A percentile compares a stretch with the other conserved stretches of the same genome.
phyloP scores from a whole-genome alignment of 2,888 invertebrate species.

The Germaria angustata region DNA sequence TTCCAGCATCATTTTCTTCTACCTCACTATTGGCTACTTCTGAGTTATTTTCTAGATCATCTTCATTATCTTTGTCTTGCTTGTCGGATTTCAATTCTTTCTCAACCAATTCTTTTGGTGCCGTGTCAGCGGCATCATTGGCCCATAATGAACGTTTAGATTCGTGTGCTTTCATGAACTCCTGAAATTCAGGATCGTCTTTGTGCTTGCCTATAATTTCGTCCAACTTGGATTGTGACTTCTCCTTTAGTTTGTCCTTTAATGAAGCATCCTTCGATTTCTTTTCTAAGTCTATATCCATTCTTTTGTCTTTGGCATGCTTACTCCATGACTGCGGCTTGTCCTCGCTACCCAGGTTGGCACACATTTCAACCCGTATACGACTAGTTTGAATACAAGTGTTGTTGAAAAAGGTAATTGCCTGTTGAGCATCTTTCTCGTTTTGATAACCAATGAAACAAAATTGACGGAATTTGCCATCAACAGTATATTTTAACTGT shows the following conservation, averaged over 20 bases:
- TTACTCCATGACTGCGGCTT: constrained; percentile 97
- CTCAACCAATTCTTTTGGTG: constrained; percentile 53
- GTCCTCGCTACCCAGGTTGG: constrained; percentile 84
- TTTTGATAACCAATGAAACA: constrained; percentile 95
- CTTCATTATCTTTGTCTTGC: constrained; percentile 71
- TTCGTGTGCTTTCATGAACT: constrained; percentile 93
- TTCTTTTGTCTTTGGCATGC: constrained; percentile 89
- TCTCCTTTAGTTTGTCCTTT: constrained; percentile 77
- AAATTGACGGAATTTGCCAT: constrained; percentile 95
- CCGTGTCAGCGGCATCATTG: constrained; percentile 80
- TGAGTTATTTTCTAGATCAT: constrained; percentile 73
- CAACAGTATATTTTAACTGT: constrained; percentile 92
- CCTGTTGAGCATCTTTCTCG: constrained; percentile 88
- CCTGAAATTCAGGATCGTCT: constrained; percentile 93
- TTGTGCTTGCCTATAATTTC: constrained; percentile 88
- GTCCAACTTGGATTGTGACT: constrained; percentile 82
- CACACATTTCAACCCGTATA: constrained; percentile 89
- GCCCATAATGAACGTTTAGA: constrained; percentile 82
- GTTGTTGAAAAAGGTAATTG: constrained; percentile 89
- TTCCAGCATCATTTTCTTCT: constrained; percentile 72
- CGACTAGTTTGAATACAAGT: constrained; percentile 91
- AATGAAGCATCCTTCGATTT: constrained; percentile 84
- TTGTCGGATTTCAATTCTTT: constrained; percentile 5
- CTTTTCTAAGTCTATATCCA: constrained; percentile 69
- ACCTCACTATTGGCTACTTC: constrained; percentile 73